Base-by-base conservation (phyloP, 2,888 invertebrate genomes). In the Ectobius pallidus region DNA sequence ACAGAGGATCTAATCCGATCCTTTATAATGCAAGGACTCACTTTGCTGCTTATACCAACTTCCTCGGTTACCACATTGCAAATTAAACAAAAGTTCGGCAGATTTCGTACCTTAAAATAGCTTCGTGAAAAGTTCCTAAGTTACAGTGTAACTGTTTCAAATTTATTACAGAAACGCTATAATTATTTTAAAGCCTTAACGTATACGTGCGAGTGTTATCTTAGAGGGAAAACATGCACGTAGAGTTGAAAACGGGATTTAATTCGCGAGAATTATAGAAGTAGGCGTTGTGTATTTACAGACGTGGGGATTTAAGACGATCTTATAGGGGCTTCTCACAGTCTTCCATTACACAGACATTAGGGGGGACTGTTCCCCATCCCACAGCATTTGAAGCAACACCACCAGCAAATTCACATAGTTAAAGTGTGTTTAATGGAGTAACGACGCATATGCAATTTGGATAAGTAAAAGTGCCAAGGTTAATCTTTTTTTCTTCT, bases 361-460 rank as follows among this genome's bases (percentile, higher is more conserved):
- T 42, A 25, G 42, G 25, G 16, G 39, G 25, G 3, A n/a, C 14
- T 1, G 63, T 14, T 6, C 39, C 63, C 63, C 63, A n/a, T 22
- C 14, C 34, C 42, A 63, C 16, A n/a, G 22, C 63, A 25, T 6
- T 16, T 22, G 39, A 63, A 62, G 32, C 27, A 18, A 30, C 27
- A 27, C 30, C 32, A 32, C 32, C 4, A 6, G 63, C 6, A 4
- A 42, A 63, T 63, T 63, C 42, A 42, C 63, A 63, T 63, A 63
- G 63, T 63, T 63, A 63, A 63, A 34, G 63, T 42, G 42, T 42
- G 25, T 63, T 63, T 63, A 63, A 63, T 63, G 63, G 63, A 42
- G 22, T 63, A 42, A 63, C 25, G 34, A 22, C 2, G 6, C 52
- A 14, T 25, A 52, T 25, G 52, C 3, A 22, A 52, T 52, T 52